Evolutionary conservation across 2,888 invertebrate species (phyloP).

Genomic region (Zonitis immaculata): DNA sequence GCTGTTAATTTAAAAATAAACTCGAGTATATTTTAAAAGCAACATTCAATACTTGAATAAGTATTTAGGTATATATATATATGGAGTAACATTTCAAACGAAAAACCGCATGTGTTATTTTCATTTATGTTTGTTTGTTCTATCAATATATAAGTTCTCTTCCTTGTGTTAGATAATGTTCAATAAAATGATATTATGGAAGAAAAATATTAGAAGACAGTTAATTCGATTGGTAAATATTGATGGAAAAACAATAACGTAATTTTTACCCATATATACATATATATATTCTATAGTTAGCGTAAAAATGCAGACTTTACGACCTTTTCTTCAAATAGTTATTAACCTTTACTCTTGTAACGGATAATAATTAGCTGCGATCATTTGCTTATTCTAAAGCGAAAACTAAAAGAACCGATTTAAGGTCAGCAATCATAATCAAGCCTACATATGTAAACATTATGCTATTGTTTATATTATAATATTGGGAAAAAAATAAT

Average conservation of each 20-base stretch:
- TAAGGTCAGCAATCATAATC: background rate
- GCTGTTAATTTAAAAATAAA: background rate
- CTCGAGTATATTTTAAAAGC: too few relatives aligned
- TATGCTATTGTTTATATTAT: too few relatives aligned
- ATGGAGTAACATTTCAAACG: too few relatives aligned
- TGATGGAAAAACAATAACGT: background rate
- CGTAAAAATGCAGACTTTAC: slow-evolving; percentile 12
- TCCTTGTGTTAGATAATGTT: too few relatives aligned
- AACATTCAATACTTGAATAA: background rate
- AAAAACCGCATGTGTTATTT: too few relatives aligned
- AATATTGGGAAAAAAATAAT: too few relatives aligned
- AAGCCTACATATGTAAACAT: background rate
- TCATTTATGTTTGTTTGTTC: background rate
- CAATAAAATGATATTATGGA: background rate
- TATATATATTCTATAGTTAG: too few relatives aligned
- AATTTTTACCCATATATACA: too few relatives aligned
- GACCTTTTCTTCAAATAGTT: slow-evolving; percentile 14
- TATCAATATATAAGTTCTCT: background rate
- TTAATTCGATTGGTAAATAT: background rate
- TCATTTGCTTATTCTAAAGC: background rate
- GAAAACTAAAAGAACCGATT: background rate
- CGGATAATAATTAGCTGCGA: background rate
- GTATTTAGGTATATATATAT: too few relatives aligned
- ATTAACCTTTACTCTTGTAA: slow-evolving; percentile 16
- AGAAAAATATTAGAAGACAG: background rate